These are phyloP conservation scores for Daphoenositta chrysoptera DNA, from an alignment of 2,113 vertebrate species.

Conservation along the genomic window DNA sequence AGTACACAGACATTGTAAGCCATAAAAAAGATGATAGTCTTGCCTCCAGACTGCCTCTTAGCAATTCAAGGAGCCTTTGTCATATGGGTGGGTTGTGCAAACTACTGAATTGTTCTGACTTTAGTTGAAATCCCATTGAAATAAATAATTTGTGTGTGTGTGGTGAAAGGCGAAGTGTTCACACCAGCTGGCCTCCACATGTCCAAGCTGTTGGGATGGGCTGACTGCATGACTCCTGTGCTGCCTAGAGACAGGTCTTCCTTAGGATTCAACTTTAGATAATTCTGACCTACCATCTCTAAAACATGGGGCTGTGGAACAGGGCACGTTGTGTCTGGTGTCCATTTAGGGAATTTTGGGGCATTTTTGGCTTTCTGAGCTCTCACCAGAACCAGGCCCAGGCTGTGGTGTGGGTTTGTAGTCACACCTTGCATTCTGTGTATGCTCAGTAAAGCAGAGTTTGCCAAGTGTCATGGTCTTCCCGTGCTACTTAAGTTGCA, in stretches of 20 bases:
- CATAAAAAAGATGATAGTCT: not conserved
- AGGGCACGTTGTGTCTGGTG: not conserved
- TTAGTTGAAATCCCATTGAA: not conserved
- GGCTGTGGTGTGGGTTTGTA: not conserved
- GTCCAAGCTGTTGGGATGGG: accelerated
- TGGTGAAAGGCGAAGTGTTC: not conserved
- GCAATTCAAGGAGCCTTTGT: not conserved
- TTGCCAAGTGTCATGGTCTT: not conserved
- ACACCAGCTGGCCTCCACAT: not conserved
- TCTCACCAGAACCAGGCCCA: not conserved
- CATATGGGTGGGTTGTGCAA: not conserved
- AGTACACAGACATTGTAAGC: not conserved
- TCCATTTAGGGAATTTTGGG: not conserved
- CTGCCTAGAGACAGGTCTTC: not conserved
- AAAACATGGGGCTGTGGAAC: not conserved
- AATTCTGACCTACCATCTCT: not conserved
- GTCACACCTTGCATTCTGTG: not conserved
- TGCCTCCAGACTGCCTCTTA: not conserved
- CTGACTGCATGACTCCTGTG: not conserved
- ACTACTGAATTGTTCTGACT: not conserved
- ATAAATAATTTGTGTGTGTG: not conserved
- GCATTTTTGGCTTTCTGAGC: not conserved
- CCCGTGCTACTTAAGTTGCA: not conserved
- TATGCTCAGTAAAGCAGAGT: not conserved
- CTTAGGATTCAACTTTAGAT: not conserved